Percentiles rank a stretch among this genome's conserved stretches.
phyloP scores from a whole-genome alignment of 2,113 vertebrate species.

The Micromys minutus region DNA sequence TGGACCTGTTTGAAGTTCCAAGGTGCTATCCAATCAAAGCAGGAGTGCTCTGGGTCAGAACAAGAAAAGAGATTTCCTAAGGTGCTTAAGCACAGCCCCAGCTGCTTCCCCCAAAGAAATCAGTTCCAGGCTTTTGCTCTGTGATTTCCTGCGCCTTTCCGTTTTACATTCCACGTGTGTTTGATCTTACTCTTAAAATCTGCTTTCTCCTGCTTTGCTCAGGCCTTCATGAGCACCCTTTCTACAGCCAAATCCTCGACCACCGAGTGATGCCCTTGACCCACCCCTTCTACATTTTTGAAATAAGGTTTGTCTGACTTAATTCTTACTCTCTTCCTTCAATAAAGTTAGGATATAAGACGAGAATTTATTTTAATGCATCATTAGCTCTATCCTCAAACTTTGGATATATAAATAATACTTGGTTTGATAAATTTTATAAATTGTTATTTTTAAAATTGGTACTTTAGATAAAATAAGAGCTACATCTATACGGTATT shows the following conservation, averaged over 20 bases:
- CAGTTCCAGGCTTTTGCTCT: conserved; percentile 8
- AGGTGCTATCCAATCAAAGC: neutral
- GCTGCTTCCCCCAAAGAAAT: conserved; percentile 1
- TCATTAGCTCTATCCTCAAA: neutral
- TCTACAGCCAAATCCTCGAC: neutral
- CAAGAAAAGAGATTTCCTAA: neutral
- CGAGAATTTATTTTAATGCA: neutral
- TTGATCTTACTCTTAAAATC: neutral
- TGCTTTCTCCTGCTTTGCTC: conserved; percentile 7
- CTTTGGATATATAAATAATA: neutral
- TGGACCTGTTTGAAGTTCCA: conserved; percentile 19
- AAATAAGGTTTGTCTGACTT: neutral
- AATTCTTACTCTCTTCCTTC: neutral
- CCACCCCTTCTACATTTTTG: neutral
- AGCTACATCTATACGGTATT: neutral
- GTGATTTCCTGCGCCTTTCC: conserved; percentile 14
- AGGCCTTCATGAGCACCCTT: neutral
- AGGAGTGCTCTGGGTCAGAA: neutral
- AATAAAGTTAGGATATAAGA: neutral
- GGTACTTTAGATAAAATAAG: neutral
- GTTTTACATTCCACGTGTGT: conserved; percentile 28
- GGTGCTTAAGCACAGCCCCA: neutral
- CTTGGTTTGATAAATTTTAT: neutral
- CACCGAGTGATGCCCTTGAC: neutral
- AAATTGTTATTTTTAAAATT: conserved; percentile 7